Base-by-base conservation (phyloP, 2,797 vertebrate species). In the Echiichthys vipera region DNA sequence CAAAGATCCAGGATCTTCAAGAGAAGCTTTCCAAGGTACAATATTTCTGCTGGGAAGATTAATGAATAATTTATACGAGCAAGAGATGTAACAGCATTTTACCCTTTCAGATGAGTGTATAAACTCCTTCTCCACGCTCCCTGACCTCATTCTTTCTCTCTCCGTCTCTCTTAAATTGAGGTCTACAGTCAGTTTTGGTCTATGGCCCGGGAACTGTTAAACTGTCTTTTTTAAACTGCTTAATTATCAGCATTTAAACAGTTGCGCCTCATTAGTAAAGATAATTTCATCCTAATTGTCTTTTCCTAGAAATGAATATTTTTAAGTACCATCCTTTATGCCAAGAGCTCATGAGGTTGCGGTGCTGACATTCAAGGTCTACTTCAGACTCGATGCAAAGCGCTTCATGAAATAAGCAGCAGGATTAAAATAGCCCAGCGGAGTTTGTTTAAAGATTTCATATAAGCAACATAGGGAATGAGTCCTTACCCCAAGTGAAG, bases 11-110 rank as follows among this genome's bases (percentile, higher is more conserved):
- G 74, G 98, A 99, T 58, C 95, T 99, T 65, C 97, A 99, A 76
- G 97, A 99, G 74, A 99, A 99, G 82, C 95, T 98, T 64, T 84
- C 94, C 78, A 99, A 99, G 96, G 98, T 99, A 78, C 47, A 79
- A 54, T 37, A 59, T 71, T 56, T 75, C 49, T 53, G 13, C 56
- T 69, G 39, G 37, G 36, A 55, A 65, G 47, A 66, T 17, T n/a
- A 40, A 81, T 91, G 39, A 81, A 91, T 90, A 56, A 87, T 86
- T 84, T 24, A 88, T 74, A 39, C 30, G 30, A 75, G 76, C 17
- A 74, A 65, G 29, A 72, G 62, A 81, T 67, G 50, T 65, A 73
- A 64, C 67, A 78, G 47, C 55, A 39, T 74, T 65, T 66, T 47
- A 59, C 43, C 58, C 51, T 74, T 74, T 57, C 22, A 61, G 39